These are phyloP conservation scores for Podarcis muralis DNA, from an alignment of 2,113 vertebrate genomes.

Conservation along the genomic window DNA sequence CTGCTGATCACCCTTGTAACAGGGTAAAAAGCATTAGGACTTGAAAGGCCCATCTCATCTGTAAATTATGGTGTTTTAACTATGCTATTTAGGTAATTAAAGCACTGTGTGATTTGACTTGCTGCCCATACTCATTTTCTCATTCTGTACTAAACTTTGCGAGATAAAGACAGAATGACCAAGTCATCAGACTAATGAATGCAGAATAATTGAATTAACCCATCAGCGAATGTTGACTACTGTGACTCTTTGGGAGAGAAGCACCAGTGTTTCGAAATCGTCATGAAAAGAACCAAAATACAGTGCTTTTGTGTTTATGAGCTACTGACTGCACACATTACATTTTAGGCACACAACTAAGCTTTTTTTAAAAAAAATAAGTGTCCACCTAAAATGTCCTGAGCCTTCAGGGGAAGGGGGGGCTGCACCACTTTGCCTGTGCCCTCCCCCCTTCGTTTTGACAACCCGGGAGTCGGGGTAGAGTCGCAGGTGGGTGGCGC, in stretches of 20 bases:
- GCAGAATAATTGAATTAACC: slow-evolving; percentile 7
- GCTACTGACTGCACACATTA: background rate
- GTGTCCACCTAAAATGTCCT: background rate
- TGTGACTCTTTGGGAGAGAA: background rate
- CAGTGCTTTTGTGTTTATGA: background rate
- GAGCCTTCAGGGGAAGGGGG: too few species aligned
- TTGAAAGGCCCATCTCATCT: slow-evolving; percentile 54
- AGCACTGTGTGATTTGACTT: slow-evolving; percentile 20
- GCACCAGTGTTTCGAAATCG: background rate
- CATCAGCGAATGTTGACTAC: background rate
- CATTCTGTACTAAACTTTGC: slow-evolving; percentile 21
- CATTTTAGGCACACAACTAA: background rate
- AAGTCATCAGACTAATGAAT: slow-evolving; percentile 42
- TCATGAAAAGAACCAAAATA: background rate
- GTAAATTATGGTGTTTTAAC: slow-evolving; percentile 45
- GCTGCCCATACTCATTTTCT: slow-evolving; percentile 32
- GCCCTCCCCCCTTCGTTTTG: too few species aligned
- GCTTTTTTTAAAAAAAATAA: background rate
- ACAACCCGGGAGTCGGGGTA: too few species aligned
- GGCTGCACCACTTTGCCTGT: too few species aligned
- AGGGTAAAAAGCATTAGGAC: slow-evolving; percentile 43
- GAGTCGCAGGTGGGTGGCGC: too few species aligned
- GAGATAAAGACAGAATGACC: slow-evolving; percentile 25
- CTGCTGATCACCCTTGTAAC: slow-evolving; percentile 33
- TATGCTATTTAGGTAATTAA: slow-evolving; percentile 42